Percentiles rank a stretch among this genome's conserved stretches.
Evolutionary conservation across 2,888 invertebrate species (phyloP).

Genomic region (Agrypnus murinus): DNA sequence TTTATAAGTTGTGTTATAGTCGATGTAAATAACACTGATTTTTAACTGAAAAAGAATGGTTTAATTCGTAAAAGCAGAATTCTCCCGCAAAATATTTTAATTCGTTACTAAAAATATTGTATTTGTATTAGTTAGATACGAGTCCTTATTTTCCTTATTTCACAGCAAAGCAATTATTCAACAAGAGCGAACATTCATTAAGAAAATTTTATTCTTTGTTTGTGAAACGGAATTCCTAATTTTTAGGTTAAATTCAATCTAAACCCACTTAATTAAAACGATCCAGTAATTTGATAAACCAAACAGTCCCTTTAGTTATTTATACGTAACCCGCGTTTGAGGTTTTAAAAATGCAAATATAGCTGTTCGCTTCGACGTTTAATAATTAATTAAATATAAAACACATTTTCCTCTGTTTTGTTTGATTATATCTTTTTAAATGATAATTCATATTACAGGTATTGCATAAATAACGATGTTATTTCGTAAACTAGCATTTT

Average conservation of each 20-base stretch:
- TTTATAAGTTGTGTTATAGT: too few relatives aligned
- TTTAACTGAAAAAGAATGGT: too few relatives aligned
- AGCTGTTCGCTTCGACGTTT: not conserved
- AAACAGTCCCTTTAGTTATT: conserved; percentile 2
- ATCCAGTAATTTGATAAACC: conserved; percentile 3
- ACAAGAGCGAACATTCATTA: not conserved
- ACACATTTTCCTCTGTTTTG: not conserved
- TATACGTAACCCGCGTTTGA: not conserved
- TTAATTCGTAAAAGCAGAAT: too few relatives aligned
- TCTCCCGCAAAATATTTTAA: too few relatives aligned
- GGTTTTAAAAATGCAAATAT: conserved; percentile 2
- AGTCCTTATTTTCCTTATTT: too few relatives aligned
- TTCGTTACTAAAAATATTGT: too few relatives aligned
- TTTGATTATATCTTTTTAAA: not conserved
- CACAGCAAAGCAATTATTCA: not conserved
- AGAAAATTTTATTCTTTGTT: not conserved
- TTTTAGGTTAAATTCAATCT: conserved; percentile 14
- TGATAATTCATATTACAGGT: too few relatives aligned
- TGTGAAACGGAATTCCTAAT: not conserved
- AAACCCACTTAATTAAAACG: conserved; percentile 14
- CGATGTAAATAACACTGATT: too few relatives aligned
- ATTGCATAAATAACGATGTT: too few relatives aligned
- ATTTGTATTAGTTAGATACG: too few relatives aligned
- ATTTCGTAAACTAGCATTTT: too few relatives aligned
- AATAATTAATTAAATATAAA: conserved; percentile 7